Evolutionary conservation across 1,140 invertebrate genomes (phyloP).

Genomic region (Hydropsyche tenuis): DNA sequence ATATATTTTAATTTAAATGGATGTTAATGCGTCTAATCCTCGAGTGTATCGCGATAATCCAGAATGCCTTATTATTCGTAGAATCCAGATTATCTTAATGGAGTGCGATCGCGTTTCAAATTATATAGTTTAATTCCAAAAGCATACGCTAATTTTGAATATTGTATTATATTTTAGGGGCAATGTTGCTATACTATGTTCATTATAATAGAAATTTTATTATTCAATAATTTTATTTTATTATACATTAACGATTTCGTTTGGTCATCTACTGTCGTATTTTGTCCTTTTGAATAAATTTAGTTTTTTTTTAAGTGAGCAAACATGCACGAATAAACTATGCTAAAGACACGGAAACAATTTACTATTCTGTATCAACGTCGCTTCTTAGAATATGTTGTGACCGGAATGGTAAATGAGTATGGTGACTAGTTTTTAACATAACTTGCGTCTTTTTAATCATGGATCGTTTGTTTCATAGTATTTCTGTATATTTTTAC

Average conservation of each 20-base stretch:
- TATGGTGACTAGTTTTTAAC: background rate
- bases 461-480: background rate
- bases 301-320: background rate
- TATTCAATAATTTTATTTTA: no score
- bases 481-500: background rate
- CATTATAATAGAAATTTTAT: no score
- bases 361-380: conserved; percentile 32
- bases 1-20: background rate
- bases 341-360: conserved; percentile 35
- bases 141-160: background rate
- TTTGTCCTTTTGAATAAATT: background rate
- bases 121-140: background rate
- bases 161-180: background rate
- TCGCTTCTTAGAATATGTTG: conserved; percentile 12
- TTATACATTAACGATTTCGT: no score
- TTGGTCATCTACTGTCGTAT: background rate
- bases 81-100: conserved; percentile 3
- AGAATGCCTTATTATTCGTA: background rate
- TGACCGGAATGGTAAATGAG: conserved; percentile 26
- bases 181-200: no score
- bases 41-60: background rate
- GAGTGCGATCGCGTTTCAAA: conserved; percentile 7
- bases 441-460: background rate
- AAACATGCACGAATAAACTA: background rate
- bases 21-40: background rate